These are phyloP conservation scores for Gambusia holbrooki DNA, from an alignment of 2,113 vertebrate species.

Conservation along the genomic window DNA sequence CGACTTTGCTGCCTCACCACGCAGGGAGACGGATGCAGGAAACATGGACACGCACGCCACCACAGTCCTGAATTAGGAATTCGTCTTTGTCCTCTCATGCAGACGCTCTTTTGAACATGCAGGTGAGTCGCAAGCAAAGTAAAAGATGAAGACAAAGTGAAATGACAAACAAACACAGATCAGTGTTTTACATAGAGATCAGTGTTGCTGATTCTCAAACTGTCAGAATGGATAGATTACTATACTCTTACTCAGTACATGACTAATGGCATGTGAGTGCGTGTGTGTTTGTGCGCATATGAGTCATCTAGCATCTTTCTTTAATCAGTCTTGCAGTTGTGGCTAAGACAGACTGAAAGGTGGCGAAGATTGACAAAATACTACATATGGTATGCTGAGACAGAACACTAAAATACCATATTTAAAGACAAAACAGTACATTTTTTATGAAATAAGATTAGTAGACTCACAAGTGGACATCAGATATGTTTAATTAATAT, in stretches of 20 bases:
- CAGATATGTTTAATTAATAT: too few species aligned
- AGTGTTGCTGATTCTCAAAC: conserved; percentile 38
- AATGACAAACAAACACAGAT: conserved; percentile 43
- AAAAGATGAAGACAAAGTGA: conserved; percentile 57
- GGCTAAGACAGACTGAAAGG: conserved; percentile 17
- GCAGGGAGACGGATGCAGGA: conserved; percentile 32
- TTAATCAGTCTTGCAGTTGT: conserved; percentile 11
- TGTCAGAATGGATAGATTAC: conserved; percentile 59
- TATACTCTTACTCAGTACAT: conserved; percentile 40
- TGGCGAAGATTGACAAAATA: conserved; percentile 7
- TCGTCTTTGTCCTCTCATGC: background rate
- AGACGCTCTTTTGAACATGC: conserved; percentile 14
- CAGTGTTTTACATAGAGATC: conserved; percentile 47
- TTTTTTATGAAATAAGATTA: background rate
- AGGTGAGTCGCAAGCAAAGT: conserved; percentile 21
- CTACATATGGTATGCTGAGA: background rate
- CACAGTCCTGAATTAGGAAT: conserved; percentile 3
- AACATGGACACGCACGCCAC: background rate
- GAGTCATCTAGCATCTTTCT: conserved; percentile 44
- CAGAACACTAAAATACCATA: conserved; percentile 6
- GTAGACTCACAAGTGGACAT: background rate
- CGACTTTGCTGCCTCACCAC: conserved; percentile 45
- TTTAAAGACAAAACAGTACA: background rate
- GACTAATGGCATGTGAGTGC: conserved; percentile 38
- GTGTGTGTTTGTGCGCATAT: conserved; percentile 14